Conservation (phyloP, 2,888 invertebrate genomes). For the Nephrotoma flavescens region DNA sequence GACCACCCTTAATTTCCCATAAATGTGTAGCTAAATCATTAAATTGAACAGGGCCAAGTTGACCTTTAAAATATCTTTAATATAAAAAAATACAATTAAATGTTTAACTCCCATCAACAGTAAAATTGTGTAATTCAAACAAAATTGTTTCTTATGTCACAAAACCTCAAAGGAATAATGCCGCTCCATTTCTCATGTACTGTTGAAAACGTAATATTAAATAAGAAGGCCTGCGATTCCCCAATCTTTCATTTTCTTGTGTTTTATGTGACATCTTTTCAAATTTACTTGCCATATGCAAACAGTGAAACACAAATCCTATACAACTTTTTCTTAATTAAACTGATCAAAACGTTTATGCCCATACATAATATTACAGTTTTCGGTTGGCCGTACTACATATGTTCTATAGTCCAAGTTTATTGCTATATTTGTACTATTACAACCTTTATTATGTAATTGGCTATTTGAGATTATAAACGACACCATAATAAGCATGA, state of each 20-base stretch:
- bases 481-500: neutral
- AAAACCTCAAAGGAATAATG: too few species aligned
- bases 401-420: neutral
- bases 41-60: too few species aligned
- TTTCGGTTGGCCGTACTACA: neutral
- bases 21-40: too few species aligned
- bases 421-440: neutral
- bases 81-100: too few species aligned
- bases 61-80: neutral
- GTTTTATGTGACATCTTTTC: neutral
- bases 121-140: too few species aligned
- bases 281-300: neutral
- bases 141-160: too few species aligned
- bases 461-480: neutral
- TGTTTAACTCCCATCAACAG: too few species aligned
- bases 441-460: neutral
- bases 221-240: neutral
- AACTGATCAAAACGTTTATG: neutral
- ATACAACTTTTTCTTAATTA: neutral
- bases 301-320: neutral
- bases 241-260: neutral
- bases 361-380: neutral
- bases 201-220: too few species aligned
- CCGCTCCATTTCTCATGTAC: too few species aligned
- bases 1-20: too few species aligned